phyloP scores from a whole-genome alignment of 2,888 invertebrate species.

The Stegophylla sp. region DNA sequence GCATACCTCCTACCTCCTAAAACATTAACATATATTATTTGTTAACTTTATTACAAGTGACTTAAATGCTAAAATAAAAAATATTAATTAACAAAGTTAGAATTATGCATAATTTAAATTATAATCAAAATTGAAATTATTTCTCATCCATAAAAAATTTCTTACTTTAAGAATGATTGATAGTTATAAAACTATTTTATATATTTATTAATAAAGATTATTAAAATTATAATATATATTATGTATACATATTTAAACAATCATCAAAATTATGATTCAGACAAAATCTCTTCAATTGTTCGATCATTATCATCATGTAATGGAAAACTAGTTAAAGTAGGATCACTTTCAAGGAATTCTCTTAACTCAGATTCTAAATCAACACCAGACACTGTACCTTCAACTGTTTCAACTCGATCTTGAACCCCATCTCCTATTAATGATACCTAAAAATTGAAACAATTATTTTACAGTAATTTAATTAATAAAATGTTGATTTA shows the following conservation, averaged over 20 bases:
- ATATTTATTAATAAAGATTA: not conserved
- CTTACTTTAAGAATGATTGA: too few relatives aligned
- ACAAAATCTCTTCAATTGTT: constrained; percentile 63
- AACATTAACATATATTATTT: too few relatives aligned
- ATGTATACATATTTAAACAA: not conserved
- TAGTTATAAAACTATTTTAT: not conserved
- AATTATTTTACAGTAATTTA: not conserved
- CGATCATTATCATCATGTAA: constrained; percentile 64
- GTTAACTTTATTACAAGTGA: too few relatives aligned
- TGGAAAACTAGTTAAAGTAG: constrained; percentile 67
- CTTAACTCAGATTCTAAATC: constrained; percentile 75
- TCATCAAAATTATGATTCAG: constrained; percentile 60
- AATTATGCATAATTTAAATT: not conserved
- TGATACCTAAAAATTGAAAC: constrained; percentile 50
- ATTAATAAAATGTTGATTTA: constrained; percentile 2
- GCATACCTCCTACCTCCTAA: too few relatives aligned
- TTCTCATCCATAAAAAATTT: not conserved
- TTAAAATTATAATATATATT: not conserved
- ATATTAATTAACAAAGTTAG: too few relatives aligned
- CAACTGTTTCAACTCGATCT: constrained; percentile 60
- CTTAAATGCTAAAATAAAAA: too few relatives aligned
- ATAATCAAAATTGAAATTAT: not conserved
- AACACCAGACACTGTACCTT: constrained; percentile 65
- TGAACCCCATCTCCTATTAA: constrained; percentile 60
- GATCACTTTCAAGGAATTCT: constrained; percentile 76